phyloP scores from a whole-genome alignment of 2,888 invertebrate genomes.

The Netelia fuscicornis region DNA sequence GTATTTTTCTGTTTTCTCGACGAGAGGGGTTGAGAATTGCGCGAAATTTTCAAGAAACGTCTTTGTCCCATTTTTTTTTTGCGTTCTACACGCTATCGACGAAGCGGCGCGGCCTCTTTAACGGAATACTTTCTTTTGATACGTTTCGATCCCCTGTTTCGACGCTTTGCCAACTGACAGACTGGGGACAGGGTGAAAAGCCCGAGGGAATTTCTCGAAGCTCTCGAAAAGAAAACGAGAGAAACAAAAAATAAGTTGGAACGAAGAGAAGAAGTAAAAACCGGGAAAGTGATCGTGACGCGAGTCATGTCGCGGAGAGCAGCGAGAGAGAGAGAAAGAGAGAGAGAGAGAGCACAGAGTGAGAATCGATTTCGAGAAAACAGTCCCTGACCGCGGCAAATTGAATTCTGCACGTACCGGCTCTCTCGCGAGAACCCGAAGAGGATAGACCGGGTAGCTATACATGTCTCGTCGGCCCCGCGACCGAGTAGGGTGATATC shows the following conservation, averaged over 20 bases:
- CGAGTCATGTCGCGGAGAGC: slow-evolving; percentile 29
- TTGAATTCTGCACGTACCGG: slow-evolving; percentile 62
- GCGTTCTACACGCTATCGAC: slow-evolving; percentile 1
- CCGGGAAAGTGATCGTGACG: slow-evolving; percentile 43
- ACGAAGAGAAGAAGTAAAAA: slow-evolving; percentile 5
- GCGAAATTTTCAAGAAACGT: not conserved
- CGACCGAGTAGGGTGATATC: slow-evolving; percentile 41
- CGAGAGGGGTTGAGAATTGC: not conserved
- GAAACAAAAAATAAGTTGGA: slow-evolving; percentile 13
- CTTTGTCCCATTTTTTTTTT: slow-evolving; percentile 6
- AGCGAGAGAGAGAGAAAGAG: not conserved
- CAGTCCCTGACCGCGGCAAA: slow-evolving; percentile 64
- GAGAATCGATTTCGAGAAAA: slow-evolving; percentile 65
- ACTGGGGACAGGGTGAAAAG: slow-evolving; percentile 6
- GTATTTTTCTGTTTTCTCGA: no score
- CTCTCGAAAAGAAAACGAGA: slow-evolving; percentile 25
- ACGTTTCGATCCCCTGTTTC: slow-evolving; percentile 33
- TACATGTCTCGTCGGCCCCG: not conserved
- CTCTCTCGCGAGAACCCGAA: slow-evolving; percentile 22
- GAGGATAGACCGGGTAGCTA: not conserved
- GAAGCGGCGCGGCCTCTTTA: not conserved
- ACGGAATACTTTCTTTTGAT: not conserved
- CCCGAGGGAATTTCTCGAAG: slow-evolving; percentile 20
- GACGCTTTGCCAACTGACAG: slow-evolving; percentile 22
- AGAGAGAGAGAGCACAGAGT: slow-evolving; percentile 18